Evolutionary conservation across 2,797 vertebrate genomes (phyloP).

Genomic region (Allobates femoralis): DNA sequence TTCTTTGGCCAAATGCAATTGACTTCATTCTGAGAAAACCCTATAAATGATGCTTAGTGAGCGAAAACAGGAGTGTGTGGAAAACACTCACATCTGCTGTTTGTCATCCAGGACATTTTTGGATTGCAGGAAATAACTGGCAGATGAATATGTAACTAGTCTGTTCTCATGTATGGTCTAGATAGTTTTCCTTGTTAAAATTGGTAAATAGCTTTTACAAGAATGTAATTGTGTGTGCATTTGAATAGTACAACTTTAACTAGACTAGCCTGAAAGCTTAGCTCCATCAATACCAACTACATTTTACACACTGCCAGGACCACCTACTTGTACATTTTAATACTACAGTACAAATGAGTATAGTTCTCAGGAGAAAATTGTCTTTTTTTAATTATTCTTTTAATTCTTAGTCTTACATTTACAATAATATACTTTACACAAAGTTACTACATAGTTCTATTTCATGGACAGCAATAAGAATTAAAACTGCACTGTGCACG

Average conservation of each 20-base stretch:
- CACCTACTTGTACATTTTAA: background rate
- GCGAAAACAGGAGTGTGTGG: slow-evolving; percentile 26
- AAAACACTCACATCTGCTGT: slow-evolving; percentile 57
- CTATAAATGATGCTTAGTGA: slow-evolving; percentile 49
- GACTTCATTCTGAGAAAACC: slow-evolving; percentile 42
- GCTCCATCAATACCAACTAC: background rate
- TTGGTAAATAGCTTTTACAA: slow-evolving; percentile 13
- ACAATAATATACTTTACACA: no score
- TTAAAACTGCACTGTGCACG: no score
- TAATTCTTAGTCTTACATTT: no score
- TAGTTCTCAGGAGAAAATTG: no score
- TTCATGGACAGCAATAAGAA: no score
- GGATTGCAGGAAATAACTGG: background rate
- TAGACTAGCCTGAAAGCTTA: background rate
- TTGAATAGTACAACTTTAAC: background rate
- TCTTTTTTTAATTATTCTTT: no score
- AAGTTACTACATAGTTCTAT: no score
- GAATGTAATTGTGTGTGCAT: background rate
- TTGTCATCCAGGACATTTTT: slow-evolving; percentile 31
- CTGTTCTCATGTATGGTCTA: background rate
- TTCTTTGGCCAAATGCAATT: slow-evolving; percentile 16
- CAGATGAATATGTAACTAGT: background rate
- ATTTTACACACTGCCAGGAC: background rate
- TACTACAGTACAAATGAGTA: no score
- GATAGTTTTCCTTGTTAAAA: slow-evolving; percentile 2